Conservation (phyloP, 1,140 invertebrate genomes). For the Hermatobates lingyangjiaoensis region DNA sequence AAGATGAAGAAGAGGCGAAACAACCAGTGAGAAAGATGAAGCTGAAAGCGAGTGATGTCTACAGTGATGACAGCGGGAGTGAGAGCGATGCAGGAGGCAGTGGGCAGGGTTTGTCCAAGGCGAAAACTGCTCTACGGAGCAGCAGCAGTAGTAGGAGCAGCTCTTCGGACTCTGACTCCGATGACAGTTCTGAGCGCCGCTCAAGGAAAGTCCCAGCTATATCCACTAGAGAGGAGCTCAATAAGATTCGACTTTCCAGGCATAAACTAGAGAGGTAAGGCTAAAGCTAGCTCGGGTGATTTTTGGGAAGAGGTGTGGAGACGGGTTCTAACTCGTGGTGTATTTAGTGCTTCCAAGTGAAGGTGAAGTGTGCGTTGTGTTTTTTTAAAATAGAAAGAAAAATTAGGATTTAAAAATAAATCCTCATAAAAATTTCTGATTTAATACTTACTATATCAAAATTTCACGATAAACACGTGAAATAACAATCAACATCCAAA, state of each 20-base stretch:
- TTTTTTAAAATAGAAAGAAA: too few relatives aligned
- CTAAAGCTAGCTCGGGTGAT: too few relatives aligned
- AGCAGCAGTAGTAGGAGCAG: slow-evolving; percentile 20
- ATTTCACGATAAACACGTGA: too few relatives aligned
- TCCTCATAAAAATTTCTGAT: too few relatives aligned
- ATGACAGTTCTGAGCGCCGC: slow-evolving; percentile 24
- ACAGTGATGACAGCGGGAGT: slow-evolving; percentile 83
- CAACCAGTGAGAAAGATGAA: slow-evolving; percentile 35
- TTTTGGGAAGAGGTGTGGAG: too few relatives aligned
- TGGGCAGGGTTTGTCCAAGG: slow-evolving; percentile 18
- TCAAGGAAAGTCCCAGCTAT: slow-evolving; percentile 42
- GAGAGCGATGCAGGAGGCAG: slow-evolving; percentile 33
- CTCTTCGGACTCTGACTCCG: slow-evolving; percentile 28
- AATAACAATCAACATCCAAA: too few relatives aligned
- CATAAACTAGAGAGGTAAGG: slow-evolving; percentile 66
- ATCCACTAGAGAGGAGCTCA: slow-evolving; percentile 59
- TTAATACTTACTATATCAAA: too few relatives aligned
- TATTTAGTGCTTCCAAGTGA: too few relatives aligned
- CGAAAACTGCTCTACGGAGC: slow-evolving; percentile 13
- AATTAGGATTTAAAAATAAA: too few relatives aligned
- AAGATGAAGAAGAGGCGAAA: slow-evolving; percentile 24
- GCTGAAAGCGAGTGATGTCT: slow-evolving; percentile 83
- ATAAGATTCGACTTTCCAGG: slow-evolving; percentile 72
- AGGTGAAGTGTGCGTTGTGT: too few relatives aligned
- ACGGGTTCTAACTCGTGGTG: too few relatives aligned